Conservation (phyloP, 2,113 vertebrate species). For the Trochalopteron elliotii region DNA sequence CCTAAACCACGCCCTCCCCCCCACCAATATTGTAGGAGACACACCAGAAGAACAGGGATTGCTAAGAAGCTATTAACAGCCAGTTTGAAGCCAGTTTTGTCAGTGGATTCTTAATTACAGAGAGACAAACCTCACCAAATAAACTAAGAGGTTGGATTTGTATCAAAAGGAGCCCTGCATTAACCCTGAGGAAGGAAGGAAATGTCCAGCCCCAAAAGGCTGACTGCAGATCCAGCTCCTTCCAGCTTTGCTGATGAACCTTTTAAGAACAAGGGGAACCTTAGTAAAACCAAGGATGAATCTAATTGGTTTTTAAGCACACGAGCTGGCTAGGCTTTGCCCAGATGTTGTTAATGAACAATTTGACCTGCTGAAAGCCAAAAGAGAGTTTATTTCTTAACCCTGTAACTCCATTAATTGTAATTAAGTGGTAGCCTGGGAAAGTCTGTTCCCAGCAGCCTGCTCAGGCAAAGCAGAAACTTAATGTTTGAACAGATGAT, state of each 20-base stretch:
- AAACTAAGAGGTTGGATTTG: neutral
- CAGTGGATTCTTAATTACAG: neutral
- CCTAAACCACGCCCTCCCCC: no score
- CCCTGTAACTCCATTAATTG: neutral
- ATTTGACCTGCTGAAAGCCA: neutral
- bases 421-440: constrained; percentile 4
- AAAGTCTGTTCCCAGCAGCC: neutral
- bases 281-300: neutral
- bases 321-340: neutral
- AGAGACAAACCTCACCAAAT: neutral
- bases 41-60: neutral
- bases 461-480: neutral
- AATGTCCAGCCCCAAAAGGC: neutral
- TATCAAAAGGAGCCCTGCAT: neutral
- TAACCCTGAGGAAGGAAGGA: neutral
- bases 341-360: neutral
- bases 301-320: neutral
- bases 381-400: neutral
- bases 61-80: neutral
- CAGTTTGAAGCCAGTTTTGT: neutral
- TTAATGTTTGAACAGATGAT: neutral
- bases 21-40: neutral
- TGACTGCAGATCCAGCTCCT: neutral
- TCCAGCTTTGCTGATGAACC: neutral
- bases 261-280: neutral